phyloP scores from a whole-genome alignment of 2,113 vertebrate genomes.

The Drymodes brunneopygia region DNA sequence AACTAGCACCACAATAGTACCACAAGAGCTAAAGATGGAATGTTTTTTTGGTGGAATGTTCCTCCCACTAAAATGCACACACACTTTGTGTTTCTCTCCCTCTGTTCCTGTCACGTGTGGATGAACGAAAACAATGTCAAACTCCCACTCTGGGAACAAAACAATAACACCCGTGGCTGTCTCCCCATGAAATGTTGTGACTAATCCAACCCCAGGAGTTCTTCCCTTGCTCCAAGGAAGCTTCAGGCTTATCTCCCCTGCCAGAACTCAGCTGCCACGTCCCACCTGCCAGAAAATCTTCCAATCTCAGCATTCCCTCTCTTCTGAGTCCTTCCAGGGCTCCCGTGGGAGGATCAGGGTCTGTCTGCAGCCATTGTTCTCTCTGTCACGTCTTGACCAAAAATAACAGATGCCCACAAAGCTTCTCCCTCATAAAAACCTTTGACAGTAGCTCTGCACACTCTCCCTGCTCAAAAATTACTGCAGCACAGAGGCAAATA shows the following conservation, averaged over 20 bases:
- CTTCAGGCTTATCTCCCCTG: not conserved
- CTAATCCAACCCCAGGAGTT: not conserved
- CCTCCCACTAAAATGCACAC: not conserved
- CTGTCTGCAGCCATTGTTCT: not conserved
- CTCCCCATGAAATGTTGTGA: not conserved
- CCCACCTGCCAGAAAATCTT: slow-evolving; percentile 4
- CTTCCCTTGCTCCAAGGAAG: not conserved
- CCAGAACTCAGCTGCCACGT: not conserved
- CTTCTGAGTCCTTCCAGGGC: not conserved
- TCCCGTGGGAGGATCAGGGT: not conserved
- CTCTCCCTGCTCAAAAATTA: not conserved
- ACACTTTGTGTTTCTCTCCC: not conserved
- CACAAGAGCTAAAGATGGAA: not conserved
- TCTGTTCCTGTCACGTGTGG: not conserved
- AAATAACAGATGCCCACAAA: not conserved
- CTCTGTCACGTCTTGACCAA: not conserved
- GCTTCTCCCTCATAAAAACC: not conserved
- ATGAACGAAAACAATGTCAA: not conserved
- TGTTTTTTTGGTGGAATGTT: not conserved
- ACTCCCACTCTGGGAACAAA: not conserved
- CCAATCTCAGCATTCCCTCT: not conserved
- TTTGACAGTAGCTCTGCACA: not conserved
- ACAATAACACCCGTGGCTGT: not conserved
- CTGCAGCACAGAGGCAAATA: not conserved
- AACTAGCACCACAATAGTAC: not conserved